Percentiles rank a stretch among this genome's conserved stretches.
phyloP scores from a whole-genome alignment of 1,140 invertebrate species.

The Hypsibius dujardini region DNA sequence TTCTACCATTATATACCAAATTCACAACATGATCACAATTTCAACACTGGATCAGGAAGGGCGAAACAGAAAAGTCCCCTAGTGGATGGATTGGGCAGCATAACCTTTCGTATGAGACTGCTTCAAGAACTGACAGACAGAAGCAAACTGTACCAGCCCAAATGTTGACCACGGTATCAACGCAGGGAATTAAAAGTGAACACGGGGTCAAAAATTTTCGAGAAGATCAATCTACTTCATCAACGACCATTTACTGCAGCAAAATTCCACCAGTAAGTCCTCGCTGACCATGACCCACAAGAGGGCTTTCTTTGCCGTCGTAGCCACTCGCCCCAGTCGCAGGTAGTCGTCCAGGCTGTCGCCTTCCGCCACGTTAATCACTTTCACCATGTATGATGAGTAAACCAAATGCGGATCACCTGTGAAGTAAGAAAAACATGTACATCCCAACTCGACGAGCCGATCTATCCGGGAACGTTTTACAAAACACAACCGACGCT shows the following conservation, averaged over 20 bases:
- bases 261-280: neutral
- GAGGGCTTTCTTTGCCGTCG: conserved; percentile 13
- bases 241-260: conserved; percentile 14
- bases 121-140: too few relatives aligned
- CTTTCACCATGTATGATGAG: conserved; percentile 16
- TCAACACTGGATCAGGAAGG: too few relatives aligned
- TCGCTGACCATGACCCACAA: neutral
- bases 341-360: conserved; percentile 5
- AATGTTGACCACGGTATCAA: too few relatives aligned
- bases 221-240: neutral
- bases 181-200: too few relatives aligned
- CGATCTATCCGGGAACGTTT: too few relatives aligned
- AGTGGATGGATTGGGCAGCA: too few relatives aligned
- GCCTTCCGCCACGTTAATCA: neutral
- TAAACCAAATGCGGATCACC: conserved; percentile 9
- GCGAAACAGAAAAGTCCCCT: too few relatives aligned
- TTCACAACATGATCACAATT: too few relatives aligned
- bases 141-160: too few relatives aligned
- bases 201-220: neutral
- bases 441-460: neutral
- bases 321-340: conserved; percentile 4
- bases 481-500: neutral
- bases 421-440: neutral
- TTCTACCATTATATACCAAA: too few relatives aligned
- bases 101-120: too few relatives aligned